A percentile compares a stretch with the other conserved stretches of the same genome.
phyloP scores from a whole-genome alignment of 2,888 invertebrate genomes.

The Xanthostigma xanthostigma region DNA sequence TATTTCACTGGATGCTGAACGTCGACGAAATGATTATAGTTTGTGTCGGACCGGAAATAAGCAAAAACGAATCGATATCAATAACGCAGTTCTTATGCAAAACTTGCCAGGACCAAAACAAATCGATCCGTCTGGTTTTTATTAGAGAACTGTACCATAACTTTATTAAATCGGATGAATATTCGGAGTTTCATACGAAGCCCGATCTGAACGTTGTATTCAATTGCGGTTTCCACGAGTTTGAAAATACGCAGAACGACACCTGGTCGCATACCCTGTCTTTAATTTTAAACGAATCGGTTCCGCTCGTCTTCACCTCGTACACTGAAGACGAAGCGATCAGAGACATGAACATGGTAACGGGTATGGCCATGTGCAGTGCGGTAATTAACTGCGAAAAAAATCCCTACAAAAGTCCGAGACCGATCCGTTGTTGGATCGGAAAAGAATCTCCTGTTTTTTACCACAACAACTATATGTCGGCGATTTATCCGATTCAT shows the following conservation, averaged over 20 bases:
- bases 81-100: slow-evolving; percentile 8
- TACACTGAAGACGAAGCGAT: slow-evolving; percentile 20
- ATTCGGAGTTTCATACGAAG: background rate
- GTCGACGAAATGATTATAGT: slow-evolving; percentile 15
- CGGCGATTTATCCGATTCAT: slow-evolving; percentile 9
- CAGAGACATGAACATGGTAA: slow-evolving; percentile 15
- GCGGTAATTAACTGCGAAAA: slow-evolving; percentile 13
- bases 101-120: slow-evolving; percentile 12
- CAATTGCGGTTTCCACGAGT: slow-evolving; percentile 24
- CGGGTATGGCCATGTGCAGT: slow-evolving; percentile 7
- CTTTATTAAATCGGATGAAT: slow-evolving; percentile 4
- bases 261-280: slow-evolving; percentile 19
- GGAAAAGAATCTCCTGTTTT: slow-evolving; percentile 17
- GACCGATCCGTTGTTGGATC: slow-evolving; percentile 20
- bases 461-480: slow-evolving; percentile 20
- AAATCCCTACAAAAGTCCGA: slow-evolving; percentile 20
- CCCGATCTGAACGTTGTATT: slow-evolving; percentile 22
- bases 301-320: slow-evolving; percentile 21
- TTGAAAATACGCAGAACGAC: slow-evolving; percentile 13
- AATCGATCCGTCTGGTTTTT: slow-evolving; percentile 7
- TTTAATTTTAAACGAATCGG: slow-evolving; percentile 13
- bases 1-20: slow-evolving; percentile 18
- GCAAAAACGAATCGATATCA: background rate
- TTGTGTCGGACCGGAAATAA: slow-evolving; percentile 21
- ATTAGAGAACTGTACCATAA: slow-evolving; percentile 19